Base-by-base conservation (phyloP, 2,888 invertebrate genomes). In the Omphaloscelis lunosa region DNA sequence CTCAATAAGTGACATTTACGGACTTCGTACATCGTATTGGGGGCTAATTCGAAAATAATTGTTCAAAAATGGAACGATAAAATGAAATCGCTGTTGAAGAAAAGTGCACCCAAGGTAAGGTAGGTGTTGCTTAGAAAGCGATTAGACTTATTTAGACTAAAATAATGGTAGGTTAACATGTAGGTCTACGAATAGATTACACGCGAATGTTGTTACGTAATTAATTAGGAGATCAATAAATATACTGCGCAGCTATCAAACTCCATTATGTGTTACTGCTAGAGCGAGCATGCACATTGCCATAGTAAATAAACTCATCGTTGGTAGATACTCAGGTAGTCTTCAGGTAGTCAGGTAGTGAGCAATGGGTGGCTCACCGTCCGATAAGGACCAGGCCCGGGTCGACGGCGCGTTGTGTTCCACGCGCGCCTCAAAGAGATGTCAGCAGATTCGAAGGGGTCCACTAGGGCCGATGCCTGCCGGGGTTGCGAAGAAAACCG, bases 31-130 rank as follows among this genome's bases (percentile, higher is more conserved):
- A 70, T 76, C 72, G 82, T 79, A 86, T 84, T 80, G 78, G 65
- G 56, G 75, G 48, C 68, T 87, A 88, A 88, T 86, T 77, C 83
- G 83, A 88, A 87, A 85, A 87, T 88, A 88, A 87, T 87, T 83
- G 88, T 85, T 76, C 83, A 81, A 82, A 83, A 87, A 86, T 77
- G 81, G 81, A 83, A 82, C 88, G 77, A 83, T 76, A 86, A 83
- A 81, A 86, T 69, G 48, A 72, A 82, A 79, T 78, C 65, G 77
- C 59, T 77, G 72, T 61, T 70, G 72, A 80, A 80, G 80, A 77
- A 86, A 79, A 87, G 68, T 83, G 87, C 82, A 86, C 84, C 70
- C 34, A 59, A 67, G 78, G 77, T 79, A 62, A 67, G 78, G 77
- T 79, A 80, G 67, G 66, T 71, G 75, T 80, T 76, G 65, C 78